Base-by-base conservation (phyloP, 2,888 invertebrate genomes). In the Ceraclea dissimilis region DNA sequence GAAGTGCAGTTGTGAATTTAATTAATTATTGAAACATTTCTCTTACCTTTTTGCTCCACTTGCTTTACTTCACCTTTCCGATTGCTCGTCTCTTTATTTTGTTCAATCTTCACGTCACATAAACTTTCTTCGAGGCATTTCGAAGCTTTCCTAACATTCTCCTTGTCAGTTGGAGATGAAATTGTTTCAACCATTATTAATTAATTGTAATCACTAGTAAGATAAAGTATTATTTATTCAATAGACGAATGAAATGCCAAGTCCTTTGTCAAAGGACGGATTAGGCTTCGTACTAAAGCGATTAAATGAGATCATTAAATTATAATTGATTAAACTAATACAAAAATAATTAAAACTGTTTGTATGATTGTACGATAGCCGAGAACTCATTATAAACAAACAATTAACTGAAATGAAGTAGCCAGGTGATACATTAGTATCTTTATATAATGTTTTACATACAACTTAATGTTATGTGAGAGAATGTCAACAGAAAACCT, bases 191-290 rank as follows among this genome's bases (percentile, higher is more conserved):
- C 39, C 39, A 39, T 39, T 26, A 26, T 26, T 26, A 26, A 26
- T 6, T 26, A 26, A n/a, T n/a, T n/a, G n/a, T n/a, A n/a, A n/a
- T n/a, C n/a, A n/a, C n/a, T n/a, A n/a, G n/a, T n/a, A n/a, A n/a
- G n/a, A n/a, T n/a, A n/a, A n/a, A n/a, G n/a, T n/a, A n/a, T 26
- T 26, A 26, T 8, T 2, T 47, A 2, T 47, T 19, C 13, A 47
- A 19, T 13, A 47, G 10, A 5, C 13, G 2, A 39, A 8, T 39
- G 58, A 58, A 34, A 58, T 48, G 2, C 58, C 58, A 16, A 58
- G 46, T 31, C 58, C 58, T 51, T 58, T 58, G 44, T 58, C 58
- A 39, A 58, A 58, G 8, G 49, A 51, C 6, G 49, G 54, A 39
- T 33, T 49, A 20, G 54, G 54, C 33, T 58, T 58, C 2, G 13